Percentiles rank a stretch among this genome's conserved stretches.
These are phyloP conservation scores for Lagocephalus sceleratus DNA, from an alignment of 2,797 vertebrate genomes.

Conservation along the genomic window DNA sequence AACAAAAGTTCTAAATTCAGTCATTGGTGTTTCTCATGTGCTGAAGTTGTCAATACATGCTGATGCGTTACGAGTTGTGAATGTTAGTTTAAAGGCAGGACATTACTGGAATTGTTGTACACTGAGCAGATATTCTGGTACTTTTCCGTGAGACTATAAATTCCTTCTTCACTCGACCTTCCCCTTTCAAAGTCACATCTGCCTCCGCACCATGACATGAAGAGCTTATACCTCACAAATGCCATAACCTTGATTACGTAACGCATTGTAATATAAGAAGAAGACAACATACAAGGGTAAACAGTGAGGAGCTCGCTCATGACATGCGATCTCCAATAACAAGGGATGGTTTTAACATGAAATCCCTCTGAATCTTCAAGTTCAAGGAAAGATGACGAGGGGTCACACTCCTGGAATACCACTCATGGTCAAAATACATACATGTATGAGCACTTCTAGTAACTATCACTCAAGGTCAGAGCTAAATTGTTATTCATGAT, in stretches of 20 bases:
- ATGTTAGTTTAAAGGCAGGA: slow-evolving; percentile 17
- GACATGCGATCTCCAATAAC: slow-evolving; percentile 23
- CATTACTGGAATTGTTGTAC: slow-evolving; percentile 3
- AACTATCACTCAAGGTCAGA: slow-evolving; percentile 11
- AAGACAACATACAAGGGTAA: slow-evolving; percentile 27
- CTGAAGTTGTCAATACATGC: not conserved
- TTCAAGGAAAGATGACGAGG: slow-evolving; percentile 11
- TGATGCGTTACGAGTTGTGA: not conserved
- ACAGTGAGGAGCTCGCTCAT: slow-evolving; percentile 40
- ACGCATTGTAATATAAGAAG: slow-evolving; percentile 56
- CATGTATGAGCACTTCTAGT: not conserved
- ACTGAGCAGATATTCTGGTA: slow-evolving; percentile 19
- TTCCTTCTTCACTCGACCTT: slow-evolving; percentile 47
- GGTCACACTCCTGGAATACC: slow-evolving; percentile 15
- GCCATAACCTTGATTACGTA: slow-evolving; percentile 64
- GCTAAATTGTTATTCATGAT: too few relatives aligned
- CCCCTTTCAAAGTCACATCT: slow-evolving; percentile 39
- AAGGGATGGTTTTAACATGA: not conserved
- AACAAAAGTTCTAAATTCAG: slow-evolving; percentile 53
- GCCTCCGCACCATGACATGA: slow-evolving; percentile 34
- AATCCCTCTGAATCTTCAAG: slow-evolving; percentile 1
- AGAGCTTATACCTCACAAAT: slow-evolving; percentile 45
- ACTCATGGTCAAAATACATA: slow-evolving; percentile 14
- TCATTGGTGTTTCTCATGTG: slow-evolving; percentile 20
- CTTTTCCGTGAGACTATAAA: slow-evolving; percentile 43